These are phyloP conservation scores for Caenorhabditis brenneri DNA, from an alignment of 1,140 invertebrate genomes.

Conservation along the genomic window DNA sequence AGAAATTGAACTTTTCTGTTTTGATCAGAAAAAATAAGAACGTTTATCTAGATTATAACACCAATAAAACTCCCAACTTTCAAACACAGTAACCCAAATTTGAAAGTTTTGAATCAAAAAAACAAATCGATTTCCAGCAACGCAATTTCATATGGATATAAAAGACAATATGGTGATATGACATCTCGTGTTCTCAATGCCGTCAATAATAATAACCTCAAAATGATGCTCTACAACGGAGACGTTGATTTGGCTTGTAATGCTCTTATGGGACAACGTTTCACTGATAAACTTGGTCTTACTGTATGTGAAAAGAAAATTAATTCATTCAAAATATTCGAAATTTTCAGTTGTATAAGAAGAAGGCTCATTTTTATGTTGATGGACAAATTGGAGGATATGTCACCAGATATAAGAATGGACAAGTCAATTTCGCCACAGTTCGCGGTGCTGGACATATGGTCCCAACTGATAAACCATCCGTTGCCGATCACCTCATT, in stretches of 20 bases:
- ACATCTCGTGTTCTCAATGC: constrained; percentile 47
- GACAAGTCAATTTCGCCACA: constrained; percentile 48
- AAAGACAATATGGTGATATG: constrained; percentile 49
- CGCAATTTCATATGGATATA: constrained; percentile 49
- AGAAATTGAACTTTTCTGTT: too few relatives aligned
- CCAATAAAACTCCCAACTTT: too few relatives aligned
- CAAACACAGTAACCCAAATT: too few relatives aligned
- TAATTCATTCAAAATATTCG: not conserved
- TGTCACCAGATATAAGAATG: constrained; percentile 48
- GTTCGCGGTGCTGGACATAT: constrained; percentile 74
- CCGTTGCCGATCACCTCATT: constrained; percentile 71
- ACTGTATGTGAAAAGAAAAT: constrained; percentile 44
- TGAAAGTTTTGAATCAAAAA: not conserved
- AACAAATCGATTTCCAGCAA: constrained; percentile 38
- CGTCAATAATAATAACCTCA: constrained; percentile 34
- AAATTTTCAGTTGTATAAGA: constrained; percentile 44
- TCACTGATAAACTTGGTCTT: constrained; percentile 52
- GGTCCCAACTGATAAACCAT: constrained; percentile 74
- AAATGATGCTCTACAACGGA: constrained; percentile 74
- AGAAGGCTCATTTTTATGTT: constrained; percentile 46
- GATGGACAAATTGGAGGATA: constrained; percentile 55
- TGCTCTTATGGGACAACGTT: constrained; percentile 71
- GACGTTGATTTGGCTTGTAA: constrained; percentile 75
- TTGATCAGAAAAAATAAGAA: too few relatives aligned
- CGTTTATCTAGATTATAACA: too few relatives aligned